Percentiles rank a stretch among this genome's conserved stretches.
Evolutionary conservation across 1,140 invertebrate species (phyloP).

Genomic region (Drosophila burlai): DNA sequence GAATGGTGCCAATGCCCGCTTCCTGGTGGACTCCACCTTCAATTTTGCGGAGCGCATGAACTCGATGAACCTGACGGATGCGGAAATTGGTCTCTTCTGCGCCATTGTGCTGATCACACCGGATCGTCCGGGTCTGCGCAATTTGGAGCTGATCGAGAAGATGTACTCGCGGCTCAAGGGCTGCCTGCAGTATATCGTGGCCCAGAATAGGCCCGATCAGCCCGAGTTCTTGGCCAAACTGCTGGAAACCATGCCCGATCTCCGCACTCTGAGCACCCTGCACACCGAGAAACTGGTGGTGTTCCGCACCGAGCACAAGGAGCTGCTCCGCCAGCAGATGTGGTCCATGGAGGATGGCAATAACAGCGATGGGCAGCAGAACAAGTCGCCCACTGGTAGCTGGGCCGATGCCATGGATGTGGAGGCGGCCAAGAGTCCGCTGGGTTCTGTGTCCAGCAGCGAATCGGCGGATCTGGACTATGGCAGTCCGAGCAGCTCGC

Average conservation of each 20-base stretch:
- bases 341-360: constrained; percentile 88
- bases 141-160: constrained; percentile 95
- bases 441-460: constrained; percentile 94
- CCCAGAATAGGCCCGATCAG: constrained; percentile 93
- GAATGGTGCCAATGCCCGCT: constrained; percentile 95
- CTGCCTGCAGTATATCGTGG: constrained; percentile 94
- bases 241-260: constrained; percentile 97
- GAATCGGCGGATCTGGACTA: constrained; percentile 87
- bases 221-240: constrained; percentile 93
- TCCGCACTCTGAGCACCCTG: constrained; percentile 97
- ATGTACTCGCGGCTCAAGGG: constrained; percentile 95
- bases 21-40: constrained; percentile 98
- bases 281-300: constrained; percentile 98
- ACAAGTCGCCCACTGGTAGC: constrained; percentile 86
- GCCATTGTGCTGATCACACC: constrained; percentile 97
- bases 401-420: constrained; percentile 91
- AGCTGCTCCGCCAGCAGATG: constrained; percentile 90
- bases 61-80: constrained; percentile 94
- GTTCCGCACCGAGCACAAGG: constrained; percentile 95
- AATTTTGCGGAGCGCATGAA: constrained; percentile 98
- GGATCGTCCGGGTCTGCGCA: constrained; percentile 96
- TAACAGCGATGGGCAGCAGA: constrained; percentile 55
- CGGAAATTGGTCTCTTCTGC: constrained; percentile 97
- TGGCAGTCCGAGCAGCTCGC: constrained; percentile 87
- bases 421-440: constrained; percentile 90